A percentile compares a stretch with the other conserved stretches of the same genome.
phyloP scores from a whole-genome alignment of 1,140 invertebrate species.

The Habropoda laboriosa region DNA sequence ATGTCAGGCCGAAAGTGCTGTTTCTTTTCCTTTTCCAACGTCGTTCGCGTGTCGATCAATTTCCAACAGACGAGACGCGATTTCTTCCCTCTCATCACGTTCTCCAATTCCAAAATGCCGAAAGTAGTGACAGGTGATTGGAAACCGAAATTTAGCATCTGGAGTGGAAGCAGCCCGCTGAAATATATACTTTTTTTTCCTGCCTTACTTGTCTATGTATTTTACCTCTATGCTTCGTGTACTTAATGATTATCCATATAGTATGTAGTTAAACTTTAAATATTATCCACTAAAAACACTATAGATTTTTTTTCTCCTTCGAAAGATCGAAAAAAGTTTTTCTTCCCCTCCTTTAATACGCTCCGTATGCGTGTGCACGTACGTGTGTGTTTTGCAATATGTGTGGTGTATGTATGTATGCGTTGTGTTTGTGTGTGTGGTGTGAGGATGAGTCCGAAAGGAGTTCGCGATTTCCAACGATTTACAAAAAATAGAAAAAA shows the following conservation, averaged over 20 bases:
- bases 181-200: slow-evolving; percentile 58
- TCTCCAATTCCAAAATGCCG: too few species aligned
- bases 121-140: too few species aligned
- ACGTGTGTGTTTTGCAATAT: slow-evolving; percentile 15
- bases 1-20: not conserved
- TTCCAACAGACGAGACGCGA: not conserved
- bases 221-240: slow-evolving; percentile 79
- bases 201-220: slow-evolving; percentile 78
- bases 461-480: slow-evolving; percentile 29
- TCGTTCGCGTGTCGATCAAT: not conserved
- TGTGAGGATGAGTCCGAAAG: slow-evolving; percentile 28
- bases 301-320: slow-evolving; percentile 64
- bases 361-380: slow-evolving; percentile 30
- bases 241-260: slow-evolving; percentile 81
- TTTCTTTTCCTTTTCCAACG: not conserved
- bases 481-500: slow-evolving; percentile 32
- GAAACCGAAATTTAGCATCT: slow-evolving; percentile 64
- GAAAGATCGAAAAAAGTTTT: slow-evolving; percentile 57
- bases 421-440: not conserved
- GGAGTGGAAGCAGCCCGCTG: slow-evolving; percentile 75
- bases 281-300: slow-evolving; percentile 80
- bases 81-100: not conserved
- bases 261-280: slow-evolving; percentile 80
- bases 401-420: not conserved
- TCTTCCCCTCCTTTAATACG: slow-evolving; percentile 3